A percentile compares a stretch with the other conserved stretches of the same genome.
Evolutionary conservation across 1,140 invertebrate species (phyloP).

Genomic region (Drosophila nasuta): DNA sequence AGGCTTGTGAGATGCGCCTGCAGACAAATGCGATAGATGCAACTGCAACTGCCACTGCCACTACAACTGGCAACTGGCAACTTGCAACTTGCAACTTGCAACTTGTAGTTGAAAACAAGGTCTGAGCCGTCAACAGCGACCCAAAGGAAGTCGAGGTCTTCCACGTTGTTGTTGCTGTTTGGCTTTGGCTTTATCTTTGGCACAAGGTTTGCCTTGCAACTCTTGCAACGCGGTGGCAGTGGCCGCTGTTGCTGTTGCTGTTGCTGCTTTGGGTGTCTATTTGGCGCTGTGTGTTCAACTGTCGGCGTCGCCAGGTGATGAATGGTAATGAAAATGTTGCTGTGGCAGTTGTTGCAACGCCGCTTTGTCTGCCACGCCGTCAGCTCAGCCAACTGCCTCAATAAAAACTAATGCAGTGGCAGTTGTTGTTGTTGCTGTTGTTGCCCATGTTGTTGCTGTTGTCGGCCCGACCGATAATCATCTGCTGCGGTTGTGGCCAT

Average conservation of each 20-base stretch:
- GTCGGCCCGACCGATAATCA: slow-evolving; percentile 51
- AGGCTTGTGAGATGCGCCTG: slow-evolving; percentile 47
- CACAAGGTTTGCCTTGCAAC: slow-evolving; percentile 67
- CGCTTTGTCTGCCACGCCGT: slow-evolving; percentile 69
- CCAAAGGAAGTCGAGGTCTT: slow-evolving; percentile 83
- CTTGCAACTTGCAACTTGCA: no score
- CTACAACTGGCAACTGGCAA: no score
- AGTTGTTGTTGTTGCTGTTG: slow-evolving; percentile 49
- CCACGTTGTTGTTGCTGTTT: slow-evolving; percentile 22
- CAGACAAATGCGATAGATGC: slow-evolving; percentile 37
- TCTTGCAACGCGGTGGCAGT: slow-evolving; percentile 15
- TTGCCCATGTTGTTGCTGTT: slow-evolving; percentile 26
- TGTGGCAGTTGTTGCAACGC: slow-evolving; percentile 76
- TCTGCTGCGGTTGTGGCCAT: slow-evolving; percentile 76
- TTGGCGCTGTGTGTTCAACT: slow-evolving; percentile 6
- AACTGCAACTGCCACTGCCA: slow-evolving; percentile 47
- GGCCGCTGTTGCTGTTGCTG: slow-evolving; percentile 23
- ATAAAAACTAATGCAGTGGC: slow-evolving; percentile 81
- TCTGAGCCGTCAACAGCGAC: slow-evolving; percentile 55
- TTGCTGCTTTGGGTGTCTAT: slow-evolving; percentile 17
- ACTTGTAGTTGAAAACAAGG: slow-evolving; percentile 29
- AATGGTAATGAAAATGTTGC: slow-evolving; percentile 83
- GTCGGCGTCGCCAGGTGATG: slow-evolving; percentile 72
- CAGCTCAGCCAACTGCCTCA: slow-evolving; percentile 71
- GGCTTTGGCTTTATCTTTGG: slow-evolving; percentile 49